Evolutionary conservation across 2,113 vertebrate genomes (phyloP).

Genomic region (Brienomyrus brachyistius): DNA sequence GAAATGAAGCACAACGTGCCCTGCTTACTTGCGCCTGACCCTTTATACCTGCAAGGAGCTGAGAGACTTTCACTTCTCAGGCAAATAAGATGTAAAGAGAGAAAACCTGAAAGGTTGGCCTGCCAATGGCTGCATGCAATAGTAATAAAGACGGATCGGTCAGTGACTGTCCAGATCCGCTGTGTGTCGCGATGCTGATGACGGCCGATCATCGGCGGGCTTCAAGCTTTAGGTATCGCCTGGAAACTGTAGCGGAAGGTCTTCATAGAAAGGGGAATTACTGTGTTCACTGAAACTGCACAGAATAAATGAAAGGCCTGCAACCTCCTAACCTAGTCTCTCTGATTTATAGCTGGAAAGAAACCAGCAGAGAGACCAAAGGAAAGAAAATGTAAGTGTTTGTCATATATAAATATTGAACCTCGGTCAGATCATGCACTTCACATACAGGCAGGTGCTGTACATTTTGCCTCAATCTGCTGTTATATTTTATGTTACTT

Average conservation of each 20-base stretch:
- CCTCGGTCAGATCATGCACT: neutral
- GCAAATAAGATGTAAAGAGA: neutral
- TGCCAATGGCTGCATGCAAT: too few species aligned
- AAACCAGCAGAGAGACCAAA: slow-evolving; percentile 18
- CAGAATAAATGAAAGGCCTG: neutral
- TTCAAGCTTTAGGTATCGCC: neutral
- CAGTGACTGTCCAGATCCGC: too few species aligned
- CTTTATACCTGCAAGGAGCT: too few species aligned
- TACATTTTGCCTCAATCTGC: neutral
- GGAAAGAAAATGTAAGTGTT: slow-evolving; percentile 30
- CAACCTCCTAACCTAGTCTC: neutral
- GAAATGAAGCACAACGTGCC: neutral
- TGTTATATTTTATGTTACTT: too few species aligned
- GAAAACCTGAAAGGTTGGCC: neutral
- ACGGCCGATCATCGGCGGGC: neutral
- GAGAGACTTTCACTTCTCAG: too few species aligned
- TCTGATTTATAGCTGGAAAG: slow-evolving; percentile 30
- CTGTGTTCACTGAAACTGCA: neutral
- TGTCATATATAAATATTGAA: neutral
- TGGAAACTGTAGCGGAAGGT: neutral
- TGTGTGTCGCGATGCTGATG: neutral
- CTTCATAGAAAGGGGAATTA: neutral
- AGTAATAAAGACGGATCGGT: neutral
- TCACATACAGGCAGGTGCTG: neutral
- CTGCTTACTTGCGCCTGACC: neutral